Conservation (phyloP, 2,113 vertebrate genomes). For the Crocuta crocuta region DNA sequence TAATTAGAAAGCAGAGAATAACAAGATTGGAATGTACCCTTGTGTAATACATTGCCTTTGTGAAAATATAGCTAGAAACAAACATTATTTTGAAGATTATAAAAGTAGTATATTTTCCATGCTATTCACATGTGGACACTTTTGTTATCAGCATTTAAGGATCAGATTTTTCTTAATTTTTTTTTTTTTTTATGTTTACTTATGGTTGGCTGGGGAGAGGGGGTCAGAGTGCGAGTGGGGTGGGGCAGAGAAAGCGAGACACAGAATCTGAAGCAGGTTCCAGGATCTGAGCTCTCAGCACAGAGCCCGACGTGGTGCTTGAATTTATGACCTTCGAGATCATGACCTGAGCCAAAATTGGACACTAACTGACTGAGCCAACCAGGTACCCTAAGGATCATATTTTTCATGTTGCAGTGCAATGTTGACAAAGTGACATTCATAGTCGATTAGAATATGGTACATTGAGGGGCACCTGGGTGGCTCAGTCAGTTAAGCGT, state of each 20-base stretch:
- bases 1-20: background rate
- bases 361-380: too few species aligned
- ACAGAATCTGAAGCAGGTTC: too few species aligned
- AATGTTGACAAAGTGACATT: background rate
- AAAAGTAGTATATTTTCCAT: background rate
- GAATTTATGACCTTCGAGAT: too few species aligned
- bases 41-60: background rate
- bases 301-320: too few species aligned
- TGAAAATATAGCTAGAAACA: slow-evolving; percentile 9
- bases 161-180: background rate
- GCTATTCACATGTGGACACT: background rate
- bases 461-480: too few species aligned
- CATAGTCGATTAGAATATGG: background rate
- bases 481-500: too few species aligned
- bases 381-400: background rate
- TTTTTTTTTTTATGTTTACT: too few species aligned
- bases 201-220: too few species aligned
- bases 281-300: too few species aligned
- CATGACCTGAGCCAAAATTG: too few species aligned
- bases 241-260: too few species aligned
- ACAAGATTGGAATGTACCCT: background rate
- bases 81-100: background rate
- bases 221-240: too few species aligned
- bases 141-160: background rate
- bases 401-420: background rate